Base-by-base conservation (phyloP, 1,140 invertebrate species). In the Drosophila sp. region DNA sequence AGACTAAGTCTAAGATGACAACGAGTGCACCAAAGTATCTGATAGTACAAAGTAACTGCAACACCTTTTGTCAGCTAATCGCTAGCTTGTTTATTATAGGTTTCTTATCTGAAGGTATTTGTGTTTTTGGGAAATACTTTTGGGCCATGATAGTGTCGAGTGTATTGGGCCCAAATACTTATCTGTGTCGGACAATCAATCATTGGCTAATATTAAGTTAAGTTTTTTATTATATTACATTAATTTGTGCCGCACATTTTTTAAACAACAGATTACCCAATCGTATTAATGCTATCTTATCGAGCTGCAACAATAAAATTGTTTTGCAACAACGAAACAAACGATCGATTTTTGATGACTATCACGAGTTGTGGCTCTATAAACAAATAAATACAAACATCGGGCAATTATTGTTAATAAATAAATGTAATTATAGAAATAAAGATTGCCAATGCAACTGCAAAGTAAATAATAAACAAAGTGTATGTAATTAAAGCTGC, bases 261-360 rank as follows among this genome's bases (percentile, higher is more conserved):
- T 43, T 16, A 38, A 38, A 14, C 46, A 14, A 29, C 36, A 67
- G 70, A 72, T 72, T 72, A 67, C 45, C 54, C 70, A 72, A 67
- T 61, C 48, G 69, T 50, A 51, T 66, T 66, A 67, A 45, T 32
- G 66, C 27, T 86, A 84, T 84, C 80, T 84, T 86, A 84, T 84
- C 80, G 56, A 41, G 53, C 14, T 18, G 57, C 46, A 51, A 38
- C 38, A 32, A 69, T 63, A 57, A 56, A 64, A 72, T 18, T 74
- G 58, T 70, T 69, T 86, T 66, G 70, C 77, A 57, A 53, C 50
- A 13, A 51, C 27, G 54, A 69, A 75, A 67, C 72, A 69, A 75
- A 67, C 72, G 51, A 86, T 89, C 83, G 83, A 86, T 86, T 86
- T 87, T 63, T 76, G 81, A 81, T 86, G 57, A 53, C 80, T 76